Evolutionary conservation across 2,888 invertebrate species (phyloP).

Genomic region (Scrobipalpa atriplicella): DNA sequence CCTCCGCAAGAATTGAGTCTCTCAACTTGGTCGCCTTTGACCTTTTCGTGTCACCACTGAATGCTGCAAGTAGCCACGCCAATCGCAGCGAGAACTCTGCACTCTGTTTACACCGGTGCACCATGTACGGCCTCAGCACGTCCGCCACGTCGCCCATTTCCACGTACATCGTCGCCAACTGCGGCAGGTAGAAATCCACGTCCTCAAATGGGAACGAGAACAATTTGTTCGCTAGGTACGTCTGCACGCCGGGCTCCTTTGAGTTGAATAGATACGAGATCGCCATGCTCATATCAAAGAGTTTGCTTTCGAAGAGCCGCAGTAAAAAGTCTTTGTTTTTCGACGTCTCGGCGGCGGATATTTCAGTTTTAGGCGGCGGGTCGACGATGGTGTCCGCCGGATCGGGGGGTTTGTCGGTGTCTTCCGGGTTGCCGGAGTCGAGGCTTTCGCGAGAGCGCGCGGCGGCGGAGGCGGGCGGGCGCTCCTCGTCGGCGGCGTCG

Average conservation of each 20-base stretch:
- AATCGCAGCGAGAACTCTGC: slow-evolving; percentile 98
- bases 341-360: slow-evolving; percentile 64
- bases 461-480: slow-evolving; percentile 75
- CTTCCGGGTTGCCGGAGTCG: slow-evolving; percentile 86
- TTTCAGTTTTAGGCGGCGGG: slow-evolving; percentile 56
- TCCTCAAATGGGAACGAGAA: slow-evolving; percentile 96
- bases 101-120: slow-evolving; percentile 90
- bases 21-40: slow-evolving; percentile 71
- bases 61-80: slow-evolving; percentile 98
- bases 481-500: slow-evolving; percentile 75
- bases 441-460: slow-evolving; percentile 88
- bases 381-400: slow-evolving; percentile 63
- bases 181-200: slow-evolving; percentile 99
- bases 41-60: slow-evolving; percentile 85
- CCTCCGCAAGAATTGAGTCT: slow-evolving; percentile 73
- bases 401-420: slow-evolving; percentile 79
- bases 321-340: slow-evolving; percentile 87
- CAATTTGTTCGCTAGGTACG: slow-evolving; percentile 98
- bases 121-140: slow-evolving; percentile 77
- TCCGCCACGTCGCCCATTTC: slow-evolving; percentile 99
- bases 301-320: slow-evolving; percentile 97
- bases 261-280: slow-evolving; percentile 99
- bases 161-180: slow-evolving; percentile 98
- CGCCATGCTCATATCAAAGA: slow-evolving; percentile 98
- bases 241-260: slow-evolving; percentile 98